Evolutionary conservation across 2,888 invertebrate species (phyloP).

Genomic region (Amiota communis): DNA sequence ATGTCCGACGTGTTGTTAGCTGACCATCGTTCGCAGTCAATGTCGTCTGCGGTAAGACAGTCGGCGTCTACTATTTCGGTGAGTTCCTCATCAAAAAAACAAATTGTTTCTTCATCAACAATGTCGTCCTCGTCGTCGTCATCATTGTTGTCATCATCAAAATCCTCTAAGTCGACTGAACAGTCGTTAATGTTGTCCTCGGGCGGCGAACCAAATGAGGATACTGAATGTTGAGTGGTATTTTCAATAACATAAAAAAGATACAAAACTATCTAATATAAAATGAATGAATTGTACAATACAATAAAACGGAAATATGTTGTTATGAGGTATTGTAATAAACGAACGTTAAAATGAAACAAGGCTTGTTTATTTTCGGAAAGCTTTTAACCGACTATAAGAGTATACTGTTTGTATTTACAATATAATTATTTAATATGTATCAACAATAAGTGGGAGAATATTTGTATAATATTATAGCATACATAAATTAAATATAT

Average conservation of each 20-base stretch:
- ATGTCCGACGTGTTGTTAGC: neutral
- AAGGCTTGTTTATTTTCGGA: too few relatives aligned
- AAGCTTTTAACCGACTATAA: too few relatives aligned
- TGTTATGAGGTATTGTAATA: too few relatives aligned
- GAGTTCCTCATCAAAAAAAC: constrained; percentile 25
- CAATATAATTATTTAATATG: too few relatives aligned
- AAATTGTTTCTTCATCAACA: constrained; percentile 18
- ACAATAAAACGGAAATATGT: too few relatives aligned
- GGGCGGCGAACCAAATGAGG: constrained; percentile 25
- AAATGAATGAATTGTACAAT: too few relatives aligned
- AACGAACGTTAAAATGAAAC: too few relatives aligned
- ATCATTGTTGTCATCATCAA: constrained; percentile 18
- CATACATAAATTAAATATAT: too few relatives aligned
- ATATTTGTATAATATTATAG: too few relatives aligned
- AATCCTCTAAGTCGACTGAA: constrained; percentile 28
- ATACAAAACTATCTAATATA: neutral
- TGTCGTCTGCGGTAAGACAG: neutral
- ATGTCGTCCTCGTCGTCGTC: constrained; percentile 28
- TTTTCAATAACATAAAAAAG: neutral
- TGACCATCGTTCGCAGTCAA: neutral
- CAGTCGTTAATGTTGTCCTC: constrained; percentile 12
- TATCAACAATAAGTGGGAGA: too few relatives aligned
- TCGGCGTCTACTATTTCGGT: constrained; percentile 17
- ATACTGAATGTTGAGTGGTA: constrained; percentile 26
- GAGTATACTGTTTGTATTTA: too few relatives aligned